Evolutionary conservation across 2,797 vertebrate genomes (phyloP).

Genomic region (Clarias pachynema): DNA sequence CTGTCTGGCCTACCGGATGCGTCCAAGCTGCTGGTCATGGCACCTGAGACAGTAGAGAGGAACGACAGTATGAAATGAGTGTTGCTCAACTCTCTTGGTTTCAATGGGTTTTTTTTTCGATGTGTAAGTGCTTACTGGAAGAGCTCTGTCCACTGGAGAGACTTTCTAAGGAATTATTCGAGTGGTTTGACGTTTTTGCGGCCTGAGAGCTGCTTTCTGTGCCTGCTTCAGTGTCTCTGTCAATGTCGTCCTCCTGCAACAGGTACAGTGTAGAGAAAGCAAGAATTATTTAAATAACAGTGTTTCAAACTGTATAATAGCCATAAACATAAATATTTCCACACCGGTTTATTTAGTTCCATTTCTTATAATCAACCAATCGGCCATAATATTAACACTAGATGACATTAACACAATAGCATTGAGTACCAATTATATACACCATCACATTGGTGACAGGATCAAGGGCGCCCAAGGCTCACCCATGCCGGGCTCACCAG

Average conservation of each 20-base stretch:
- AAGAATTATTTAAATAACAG: background rate
- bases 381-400: too few relatives aligned
- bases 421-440: too few relatives aligned
- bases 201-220: slow-evolving; percentile 65
- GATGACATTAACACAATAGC: too few relatives aligned
- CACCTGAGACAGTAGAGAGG: slow-evolving; percentile 74
- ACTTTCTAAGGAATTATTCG: slow-evolving; percentile 89
- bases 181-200: slow-evolving; percentile 75
- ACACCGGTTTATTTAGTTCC: too few relatives aligned
- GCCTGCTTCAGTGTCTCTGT: slow-evolving; percentile 77
- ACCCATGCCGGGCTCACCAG: too few relatives aligned
- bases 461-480: too few relatives aligned
- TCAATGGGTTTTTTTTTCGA: background rate
- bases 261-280: slow-evolving; percentile 11
- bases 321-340: background rate
- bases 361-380: too few relatives aligned
- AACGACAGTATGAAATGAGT: slow-evolving; percentile 30
- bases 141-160: slow-evolving; percentile 88
- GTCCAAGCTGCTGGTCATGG: slow-evolving; percentile 87
- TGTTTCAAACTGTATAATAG: background rate
- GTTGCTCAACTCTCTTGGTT: background rate
- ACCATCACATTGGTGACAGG: too few relatives aligned
- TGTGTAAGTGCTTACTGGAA: slow-evolving; percentile 81
- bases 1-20: slow-evolving; percentile 86
- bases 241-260: slow-evolving; percentile 80